These are phyloP conservation scores for Liopterus haemorrhoidalis DNA, from an alignment of 2,888 invertebrate genomes.

Conservation along the genomic window DNA sequence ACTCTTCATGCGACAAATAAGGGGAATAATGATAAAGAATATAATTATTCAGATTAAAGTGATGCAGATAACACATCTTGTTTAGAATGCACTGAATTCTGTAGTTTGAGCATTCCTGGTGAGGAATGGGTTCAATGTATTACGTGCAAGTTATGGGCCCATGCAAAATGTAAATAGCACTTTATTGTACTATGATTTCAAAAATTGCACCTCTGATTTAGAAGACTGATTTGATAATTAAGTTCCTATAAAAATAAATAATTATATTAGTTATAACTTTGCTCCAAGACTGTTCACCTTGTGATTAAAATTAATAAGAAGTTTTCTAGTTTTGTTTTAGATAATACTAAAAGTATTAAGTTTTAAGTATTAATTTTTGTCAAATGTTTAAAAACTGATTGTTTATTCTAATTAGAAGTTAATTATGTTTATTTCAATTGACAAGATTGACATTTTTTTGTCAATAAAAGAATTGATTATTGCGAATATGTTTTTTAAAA, in stretches of 20 bases:
- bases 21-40: no score
- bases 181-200: conserved; percentile 14
- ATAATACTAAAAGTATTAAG: background rate
- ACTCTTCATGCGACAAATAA: no score
- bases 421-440: conserved; percentile 4
- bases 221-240: conserved; percentile 10
- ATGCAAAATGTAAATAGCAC: conserved; percentile 6
- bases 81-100: conserved; percentile 12
- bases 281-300: background rate
- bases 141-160: conserved; percentile 10
- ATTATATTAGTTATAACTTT: no score
- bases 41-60: conserved; percentile 4
- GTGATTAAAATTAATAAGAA: conserved; percentile 7
- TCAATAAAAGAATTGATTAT: no score
- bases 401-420: conserved; percentile 1
- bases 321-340: conserved; percentile 6
- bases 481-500: no score
- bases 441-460: no score
- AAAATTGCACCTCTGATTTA: conserved; percentile 14
- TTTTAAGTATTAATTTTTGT: conserved; percentile 3
- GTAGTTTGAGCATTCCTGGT: background rate
- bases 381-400: conserved; percentile 5
- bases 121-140: conserved; percentile 14
- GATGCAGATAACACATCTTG: conserved; percentile 19
- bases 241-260: no score